Evolutionary conservation across 2,113 vertebrate genomes (phyloP).

Genomic region (Laticauda colubrina): DNA sequence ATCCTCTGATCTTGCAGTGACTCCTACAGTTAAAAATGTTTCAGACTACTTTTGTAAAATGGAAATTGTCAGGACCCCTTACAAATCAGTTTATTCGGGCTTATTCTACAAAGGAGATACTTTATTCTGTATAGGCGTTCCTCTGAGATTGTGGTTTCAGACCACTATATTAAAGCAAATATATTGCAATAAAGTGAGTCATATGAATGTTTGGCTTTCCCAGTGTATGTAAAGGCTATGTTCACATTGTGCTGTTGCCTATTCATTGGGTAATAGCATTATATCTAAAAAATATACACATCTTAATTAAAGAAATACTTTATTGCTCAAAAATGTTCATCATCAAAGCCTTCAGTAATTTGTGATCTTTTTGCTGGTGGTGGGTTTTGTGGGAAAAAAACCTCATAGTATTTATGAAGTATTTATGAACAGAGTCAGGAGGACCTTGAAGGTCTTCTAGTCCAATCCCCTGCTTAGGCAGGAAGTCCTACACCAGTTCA

Average conservation of each 20-base stretch:
- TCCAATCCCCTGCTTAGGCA: too few species aligned
- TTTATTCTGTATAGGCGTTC: background rate
- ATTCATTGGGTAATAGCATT: background rate
- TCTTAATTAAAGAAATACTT: background rate
- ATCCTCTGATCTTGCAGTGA: slow-evolving; percentile 55
- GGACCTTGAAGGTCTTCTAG: too few species aligned
- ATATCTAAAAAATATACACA: background rate
- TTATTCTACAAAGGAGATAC: background rate
- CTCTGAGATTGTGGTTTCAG: background rate
- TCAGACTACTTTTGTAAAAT: background rate
- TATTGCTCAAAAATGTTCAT: background rate
- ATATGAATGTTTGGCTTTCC: background rate
- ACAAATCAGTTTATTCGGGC: background rate
- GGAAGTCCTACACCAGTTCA: too few species aligned
- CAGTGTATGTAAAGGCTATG: background rate
- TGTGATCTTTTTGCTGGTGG: background rate
- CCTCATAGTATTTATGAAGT: background rate
- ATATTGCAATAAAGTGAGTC: background rate
- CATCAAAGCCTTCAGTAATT: background rate
- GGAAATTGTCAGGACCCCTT: background rate
- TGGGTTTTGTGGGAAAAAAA: background rate
- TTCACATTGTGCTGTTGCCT: background rate
- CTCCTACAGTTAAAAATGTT: slow-evolving; percentile 59
- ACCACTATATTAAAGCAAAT: background rate
- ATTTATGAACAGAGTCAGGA: too few species aligned